Base-by-base conservation (phyloP, 2,797 vertebrate species). In the Rhinophrynus dorsalis region DNA sequence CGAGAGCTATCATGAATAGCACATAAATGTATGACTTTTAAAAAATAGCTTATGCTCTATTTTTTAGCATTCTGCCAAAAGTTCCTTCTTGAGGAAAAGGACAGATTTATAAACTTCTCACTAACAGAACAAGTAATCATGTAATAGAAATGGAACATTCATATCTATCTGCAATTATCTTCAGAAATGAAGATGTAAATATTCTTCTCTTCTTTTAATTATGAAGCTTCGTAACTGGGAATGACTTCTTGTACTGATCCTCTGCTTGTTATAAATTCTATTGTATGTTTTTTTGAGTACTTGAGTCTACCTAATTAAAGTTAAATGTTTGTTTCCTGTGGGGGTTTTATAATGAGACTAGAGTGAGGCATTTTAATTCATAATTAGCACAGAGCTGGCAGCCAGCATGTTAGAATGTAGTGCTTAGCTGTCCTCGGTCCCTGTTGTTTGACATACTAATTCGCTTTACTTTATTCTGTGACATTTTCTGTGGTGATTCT, bases 241-340 rank as follows among this genome's bases (percentile, higher is more conserved):
- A 66, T 44, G 4, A 45, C 32, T 57, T 73, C 72, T 75, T 76
- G 68, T 71, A 78, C 63, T 77, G 74, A 48, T 64, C 30, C 76
- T 76, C 55, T 73, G 8, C 12, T 82, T 72, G 71, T 51, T 55
- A 55, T 50, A 54, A 79, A 76, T 63, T 42, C 86, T 79, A 80
- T 78, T 71, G 74, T 77, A 79, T 76, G 59, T 37, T 78, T 80
- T n/a, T 79, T 75, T 72, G 63, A 62, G 80, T 80, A 55, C 44
- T 71, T 44, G 69, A 77, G 48, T 18, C 32, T 74, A 57, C 29
- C 54, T 79, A 79, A 48, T 80, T 77, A 77, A 13, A 78, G 42
- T 5, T 63, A 58, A 76, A 56, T 47, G 27, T 23, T 32, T 6
- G 2, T 48, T 47, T 80, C 69, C 67, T 42, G 69, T n/a, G 2